phyloP scores from a whole-genome alignment of 2,113 vertebrate genomes.

The Ondatra zibethicus region DNA sequence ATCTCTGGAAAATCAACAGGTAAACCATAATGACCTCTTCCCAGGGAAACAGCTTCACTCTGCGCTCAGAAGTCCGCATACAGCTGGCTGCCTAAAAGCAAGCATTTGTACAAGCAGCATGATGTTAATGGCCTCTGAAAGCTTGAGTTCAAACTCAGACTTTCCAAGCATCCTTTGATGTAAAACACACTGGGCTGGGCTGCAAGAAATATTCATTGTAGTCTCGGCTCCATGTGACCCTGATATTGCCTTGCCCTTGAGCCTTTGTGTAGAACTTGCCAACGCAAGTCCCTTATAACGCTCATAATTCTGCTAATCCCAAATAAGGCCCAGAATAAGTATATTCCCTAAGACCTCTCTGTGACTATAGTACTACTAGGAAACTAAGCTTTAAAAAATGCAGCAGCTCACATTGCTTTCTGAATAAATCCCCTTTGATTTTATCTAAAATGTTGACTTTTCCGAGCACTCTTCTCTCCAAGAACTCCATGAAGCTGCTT shows the following conservation, averaged over 20 bases:
- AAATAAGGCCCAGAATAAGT: not conserved
- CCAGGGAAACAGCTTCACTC: not conserved
- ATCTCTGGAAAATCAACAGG: conserved; percentile 55
- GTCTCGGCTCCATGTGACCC: not conserved
- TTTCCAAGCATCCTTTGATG: conserved; percentile 68
- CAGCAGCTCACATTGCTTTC: conserved; percentile 14
- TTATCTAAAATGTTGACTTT: conserved; percentile 8
- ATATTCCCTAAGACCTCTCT: not conserved
- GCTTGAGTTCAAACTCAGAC: conserved; percentile 54
- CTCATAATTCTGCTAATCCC: conserved; percentile 29
- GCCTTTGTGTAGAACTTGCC: not conserved
- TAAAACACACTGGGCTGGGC: not conserved
- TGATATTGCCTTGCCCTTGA: conserved; percentile 1
- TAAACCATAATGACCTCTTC: conserved; percentile 8
- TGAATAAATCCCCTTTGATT: not conserved
- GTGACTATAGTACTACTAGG: not conserved
- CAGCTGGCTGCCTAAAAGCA: conserved; percentile 39
- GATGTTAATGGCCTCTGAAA: conserved; percentile 60
- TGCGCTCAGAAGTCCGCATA: not conserved
- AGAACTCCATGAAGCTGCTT: conserved; percentile 24
- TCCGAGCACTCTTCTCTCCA: not conserved
- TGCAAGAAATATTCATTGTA: not conserved
- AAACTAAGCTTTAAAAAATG: conserved; percentile 10
- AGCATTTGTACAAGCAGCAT: conserved; percentile 12
- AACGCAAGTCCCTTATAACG: not conserved